Evolutionary conservation across 2,113 vertebrate genomes (phyloP), one percentile per base, ranked within the genome.

Genomic region (Lycocorax pyrrhopterus): DNA sequence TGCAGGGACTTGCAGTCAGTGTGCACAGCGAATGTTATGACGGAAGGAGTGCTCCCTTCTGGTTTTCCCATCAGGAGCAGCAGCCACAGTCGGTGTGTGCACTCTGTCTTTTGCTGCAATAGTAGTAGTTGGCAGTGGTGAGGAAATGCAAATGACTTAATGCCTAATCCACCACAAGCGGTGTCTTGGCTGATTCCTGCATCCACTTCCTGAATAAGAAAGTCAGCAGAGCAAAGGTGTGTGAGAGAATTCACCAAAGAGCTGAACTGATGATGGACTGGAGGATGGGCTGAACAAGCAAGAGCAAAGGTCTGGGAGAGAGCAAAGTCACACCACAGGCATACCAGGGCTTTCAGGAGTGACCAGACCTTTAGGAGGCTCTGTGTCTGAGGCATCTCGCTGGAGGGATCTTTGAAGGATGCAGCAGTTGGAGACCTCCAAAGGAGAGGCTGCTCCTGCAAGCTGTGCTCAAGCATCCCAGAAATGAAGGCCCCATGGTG

Each of bases 91-190:
- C n/a, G 0, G 32, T 19, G 33, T 27, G 27, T 25, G 71, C 1
- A 4, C 67, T 80, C 55, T 64, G 62, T 30, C 87, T 85, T 91
- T 60, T 93, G 58, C 71, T 85, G 79, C 67, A 87, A 90, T 66
- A 60, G 49, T 41, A 64, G 49, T 68, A 94, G 82, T 26, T 73
- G 82, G 62, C 82, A 85, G 78, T 29, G 86, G 79, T 76, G 78
- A 93, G 78, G 71, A 94, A 90, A 87, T 64, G 77, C 62, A 86
- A 84, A 92, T 89, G 6, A 95, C 62, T 89, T 94, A 49, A 92
- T 84, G 69, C 59, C 44, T 93, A 93, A 96, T 91, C 89, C 69
- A 68, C 84, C 60, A 64, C 80, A 87, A 76, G 32, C 41, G 27
- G 26, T 25, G 29, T 22, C 49, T 89, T 92, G 84, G 66, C 73